Evolutionary conservation across 2,113 vertebrate genomes (phyloP).

Genomic region (Chelonoidis abingdonii): DNA sequence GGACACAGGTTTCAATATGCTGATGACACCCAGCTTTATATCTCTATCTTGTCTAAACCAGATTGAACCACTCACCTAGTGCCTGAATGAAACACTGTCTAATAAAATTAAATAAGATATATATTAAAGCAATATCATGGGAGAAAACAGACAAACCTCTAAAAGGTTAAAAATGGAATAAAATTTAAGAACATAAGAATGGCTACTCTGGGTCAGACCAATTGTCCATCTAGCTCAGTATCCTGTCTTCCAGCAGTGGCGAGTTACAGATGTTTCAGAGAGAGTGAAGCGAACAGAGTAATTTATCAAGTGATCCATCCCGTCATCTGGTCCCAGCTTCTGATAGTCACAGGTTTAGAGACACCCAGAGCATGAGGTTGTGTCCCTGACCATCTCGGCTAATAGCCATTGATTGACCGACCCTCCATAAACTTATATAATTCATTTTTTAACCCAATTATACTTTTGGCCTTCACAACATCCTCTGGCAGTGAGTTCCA

Average conservation of each 20-base stretch:
- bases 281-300: neutral
- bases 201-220: no score
- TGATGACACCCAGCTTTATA: neutral
- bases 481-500: neutral
- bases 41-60: neutral
- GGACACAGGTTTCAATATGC: neutral
- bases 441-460: neutral
- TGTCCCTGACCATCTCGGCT: neutral
- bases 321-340: neutral
- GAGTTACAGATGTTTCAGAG: neutral
- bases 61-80: neutral
- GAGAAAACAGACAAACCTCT: neutral
- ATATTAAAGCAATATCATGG: neutral
- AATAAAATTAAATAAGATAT: neutral
- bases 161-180: neutral
- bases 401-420: neutral
- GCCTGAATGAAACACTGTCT: neutral
- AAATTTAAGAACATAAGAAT: neutral
- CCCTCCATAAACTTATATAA: neutral
- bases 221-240: no score
- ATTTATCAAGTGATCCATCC: neutral
- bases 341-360: neutral
- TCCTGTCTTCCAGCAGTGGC: neutral
- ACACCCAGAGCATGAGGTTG: neutral
- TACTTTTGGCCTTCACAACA: neutral